These are phyloP conservation scores for Aspiorhynchus laticeps DNA, from an alignment of 2,113 vertebrate species.

Conservation along the genomic window DNA sequence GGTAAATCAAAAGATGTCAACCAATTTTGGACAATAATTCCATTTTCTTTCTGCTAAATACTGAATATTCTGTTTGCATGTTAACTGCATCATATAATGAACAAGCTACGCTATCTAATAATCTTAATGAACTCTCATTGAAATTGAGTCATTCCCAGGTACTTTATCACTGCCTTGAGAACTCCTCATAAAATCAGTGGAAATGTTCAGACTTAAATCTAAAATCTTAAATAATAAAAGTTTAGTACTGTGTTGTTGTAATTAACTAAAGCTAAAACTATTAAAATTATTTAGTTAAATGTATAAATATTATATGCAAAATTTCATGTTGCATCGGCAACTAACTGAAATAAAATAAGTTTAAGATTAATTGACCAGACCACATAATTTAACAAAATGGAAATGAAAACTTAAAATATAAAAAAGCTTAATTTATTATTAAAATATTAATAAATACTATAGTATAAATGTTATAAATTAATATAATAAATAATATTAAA, in stretches of 20 bases:
- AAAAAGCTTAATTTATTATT: not conserved
- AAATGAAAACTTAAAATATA: too few relatives aligned
- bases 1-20: not conserved
- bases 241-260: too few relatives aligned
- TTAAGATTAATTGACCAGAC: too few relatives aligned
- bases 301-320: not conserved
- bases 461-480: not conserved
- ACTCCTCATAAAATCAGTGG: not conserved
- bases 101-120: not conserved
- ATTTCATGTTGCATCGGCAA: not conserved
- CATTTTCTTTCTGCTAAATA: not conserved
- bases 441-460: not conserved
- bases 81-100: not conserved
- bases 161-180: not conserved
- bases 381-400: too few relatives aligned
- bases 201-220: not conserved
- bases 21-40: not conserved
- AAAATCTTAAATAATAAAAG: not conserved
- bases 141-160: not conserved
- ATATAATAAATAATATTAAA: not conserved
- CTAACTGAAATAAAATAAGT: not conserved
- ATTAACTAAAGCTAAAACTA: not conserved
- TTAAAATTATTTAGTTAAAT: not conserved
- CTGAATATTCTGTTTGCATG: not conserved
- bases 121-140: too few relatives aligned